Conservation (phyloP, 2,888 invertebrate species). For the Petrophora chlorosata region DNA sequence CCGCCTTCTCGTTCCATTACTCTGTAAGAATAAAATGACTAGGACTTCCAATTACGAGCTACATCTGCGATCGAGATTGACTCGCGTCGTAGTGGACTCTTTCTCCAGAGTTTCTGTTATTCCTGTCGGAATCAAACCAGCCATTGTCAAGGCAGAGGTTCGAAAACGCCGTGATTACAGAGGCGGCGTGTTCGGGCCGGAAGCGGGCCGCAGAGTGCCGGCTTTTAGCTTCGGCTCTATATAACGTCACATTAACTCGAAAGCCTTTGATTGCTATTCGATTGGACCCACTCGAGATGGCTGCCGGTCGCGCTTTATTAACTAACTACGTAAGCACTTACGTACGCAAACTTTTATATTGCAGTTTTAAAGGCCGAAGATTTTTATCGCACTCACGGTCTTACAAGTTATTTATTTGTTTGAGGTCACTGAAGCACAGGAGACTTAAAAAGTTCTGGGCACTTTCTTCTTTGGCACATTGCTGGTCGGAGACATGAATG, state of each 20-base stretch:
- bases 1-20: no score
- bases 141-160: background rate
- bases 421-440: background rate
- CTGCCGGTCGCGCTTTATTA: no score
- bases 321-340: no score
- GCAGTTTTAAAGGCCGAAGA: background rate
- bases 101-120: background rate
- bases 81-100: background rate
- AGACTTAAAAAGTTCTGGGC: no score
- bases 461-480: no score
- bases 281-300: no score
- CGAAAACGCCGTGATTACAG: background rate
- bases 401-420: constrained; percentile 1
- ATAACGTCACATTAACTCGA: background rate
- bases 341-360: background rate
- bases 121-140: background rate
- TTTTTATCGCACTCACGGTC: background rate
- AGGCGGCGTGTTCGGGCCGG: background rate
- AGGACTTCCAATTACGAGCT: no score
- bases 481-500: no score
- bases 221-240: background rate
- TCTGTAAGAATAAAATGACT: no score
- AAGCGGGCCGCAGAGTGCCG: background rate
- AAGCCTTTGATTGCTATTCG: background rate
- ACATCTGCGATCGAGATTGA: background rate